Evolutionary conservation across 1,140 invertebrate species (phyloP), one percentile per base, ranked within the genome.

Genomic region (Condylostylus longicornis): DNA sequence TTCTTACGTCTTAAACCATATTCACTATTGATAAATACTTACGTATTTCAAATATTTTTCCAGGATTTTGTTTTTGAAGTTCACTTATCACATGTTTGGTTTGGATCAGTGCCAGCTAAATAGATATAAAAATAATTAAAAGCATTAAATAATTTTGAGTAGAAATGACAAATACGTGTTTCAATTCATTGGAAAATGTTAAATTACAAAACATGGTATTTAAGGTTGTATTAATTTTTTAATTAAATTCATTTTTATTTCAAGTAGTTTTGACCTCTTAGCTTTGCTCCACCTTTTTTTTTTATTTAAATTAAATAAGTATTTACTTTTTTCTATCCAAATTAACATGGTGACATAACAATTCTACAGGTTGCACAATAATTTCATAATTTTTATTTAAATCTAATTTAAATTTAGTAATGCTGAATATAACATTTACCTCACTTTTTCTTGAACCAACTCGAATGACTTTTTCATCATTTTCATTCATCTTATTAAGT

Each of bases 41-140:
- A 81, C 79, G 75, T 53, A 82, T 76, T 62, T 77, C 72, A 56
- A 83, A 84, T 51, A 74, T 69, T 45, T 71, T 74, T 32, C 74
- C 67, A 3, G 74, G 72, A 61, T 80, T 62, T 27, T 72, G 42
- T 47, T 79, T 68, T 59, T 79, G 72, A 33, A 83, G 58, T 38
- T 69, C 63, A 37, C 71, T 67, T 48, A 83, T 79, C 2, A 84
- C 79, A 69, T 75, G 66, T 55, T 70, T 72, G 7, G 81, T 84
- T 63, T 84, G 81, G 53, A 82, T 79, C 17, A 83, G 58, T 14
- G 79, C 81, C 45, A 84, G 61, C 77, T 82, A 61, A 49, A 79
- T 76, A 27, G 36, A 33, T 18, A 40, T 29, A 13, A 20, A 37
- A 38, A 41, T 36, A 42, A 41, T 20, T 28, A 37, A 18, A 13